Conservation (phyloP, 2,888 invertebrate species). For the Cephus sareptanus region DNA sequence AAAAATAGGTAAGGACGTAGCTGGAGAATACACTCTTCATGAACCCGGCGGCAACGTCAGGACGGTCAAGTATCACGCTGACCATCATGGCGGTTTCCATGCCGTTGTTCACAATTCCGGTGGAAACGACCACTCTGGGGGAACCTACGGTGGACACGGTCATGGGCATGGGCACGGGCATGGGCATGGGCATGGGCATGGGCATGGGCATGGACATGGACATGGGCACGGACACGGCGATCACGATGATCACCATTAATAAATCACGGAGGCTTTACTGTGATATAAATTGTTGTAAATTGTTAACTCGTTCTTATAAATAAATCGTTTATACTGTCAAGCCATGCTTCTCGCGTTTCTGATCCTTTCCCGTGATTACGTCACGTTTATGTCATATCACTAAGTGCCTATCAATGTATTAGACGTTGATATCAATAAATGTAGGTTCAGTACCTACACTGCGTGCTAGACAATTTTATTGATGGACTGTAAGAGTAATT, state of each 20-base stretch:
- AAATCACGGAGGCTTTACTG: background rate
- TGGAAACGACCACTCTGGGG: constrained; percentile 31
- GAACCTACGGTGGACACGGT: constrained; percentile 27
- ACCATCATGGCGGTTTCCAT: constrained; percentile 50
- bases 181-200: constrained; percentile 22
- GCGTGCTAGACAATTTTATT: constrained; percentile 8
- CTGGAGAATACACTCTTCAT: constrained; percentile 51
- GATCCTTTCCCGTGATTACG: no score
- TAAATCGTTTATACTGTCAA: constrained; percentile 2
- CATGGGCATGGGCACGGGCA: constrained; percentile 14
- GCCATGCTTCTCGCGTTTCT: background rate
- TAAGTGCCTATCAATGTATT: no score
- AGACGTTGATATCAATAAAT: no score
- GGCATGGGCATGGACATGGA: constrained; percentile 7
- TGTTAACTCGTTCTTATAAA: background rate
- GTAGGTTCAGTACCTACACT: background rate
- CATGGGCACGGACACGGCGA: constrained; percentile 10
- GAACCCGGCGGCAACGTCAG: constrained; percentile 54
- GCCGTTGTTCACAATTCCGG: constrained; percentile 45
- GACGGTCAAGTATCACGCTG: constrained; percentile 43
- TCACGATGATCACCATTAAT: constrained; percentile 9
- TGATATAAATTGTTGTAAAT: no score
- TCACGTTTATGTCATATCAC: no score
- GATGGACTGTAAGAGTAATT: no score
- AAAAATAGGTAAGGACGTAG: constrained; percentile 27